Evolutionary conservation across 2,888 invertebrate species (phyloP).

Genomic region (Mesorhabditis sp.): DNA sequence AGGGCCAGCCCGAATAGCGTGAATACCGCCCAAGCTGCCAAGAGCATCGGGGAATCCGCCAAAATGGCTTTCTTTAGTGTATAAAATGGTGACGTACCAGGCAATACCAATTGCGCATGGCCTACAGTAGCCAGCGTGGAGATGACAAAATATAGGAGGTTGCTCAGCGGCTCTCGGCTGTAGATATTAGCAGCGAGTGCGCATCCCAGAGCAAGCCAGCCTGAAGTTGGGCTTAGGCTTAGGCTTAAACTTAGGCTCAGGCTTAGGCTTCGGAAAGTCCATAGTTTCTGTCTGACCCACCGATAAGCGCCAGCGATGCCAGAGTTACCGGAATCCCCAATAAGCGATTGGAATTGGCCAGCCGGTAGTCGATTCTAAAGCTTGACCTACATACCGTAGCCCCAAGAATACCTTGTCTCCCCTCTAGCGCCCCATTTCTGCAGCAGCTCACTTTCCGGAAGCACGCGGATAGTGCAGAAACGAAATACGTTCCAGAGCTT

Average conservation of each 20-base stretch:
- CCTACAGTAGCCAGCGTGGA: conserved; percentile 59
- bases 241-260: not conserved
- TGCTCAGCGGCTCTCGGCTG: conserved; percentile 53
- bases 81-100: conserved; percentile 15
- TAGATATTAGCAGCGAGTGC: conserved; percentile 57
- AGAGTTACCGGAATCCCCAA: conserved; percentile 39
- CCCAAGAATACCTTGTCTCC: not conserved
- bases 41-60: conserved; percentile 13
- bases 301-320: conserved; percentile 39
- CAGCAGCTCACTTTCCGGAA: conserved; percentile 29
- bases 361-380: conserved; percentile 24
- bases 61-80: too few species aligned
- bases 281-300: conserved; percentile 11
- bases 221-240: conserved; percentile 25
- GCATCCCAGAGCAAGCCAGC: conserved; percentile 59
- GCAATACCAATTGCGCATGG: conserved; percentile 35
- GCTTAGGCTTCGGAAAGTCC: not conserved
- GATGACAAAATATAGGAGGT: conserved; percentile 60
- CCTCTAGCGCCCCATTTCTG: conserved; percentile 13
- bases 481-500: conserved; percentile 43
- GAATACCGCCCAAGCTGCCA: conserved; percentile 19
- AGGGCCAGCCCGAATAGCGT: conserved; percentile 29
- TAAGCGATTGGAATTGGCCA: conserved; percentile 25
- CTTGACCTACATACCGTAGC: not conserved
- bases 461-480: conserved; percentile 40